Base-by-base conservation (phyloP, 2,113 vertebrate genomes). In the Microcebus lehilahytsara region DNA sequence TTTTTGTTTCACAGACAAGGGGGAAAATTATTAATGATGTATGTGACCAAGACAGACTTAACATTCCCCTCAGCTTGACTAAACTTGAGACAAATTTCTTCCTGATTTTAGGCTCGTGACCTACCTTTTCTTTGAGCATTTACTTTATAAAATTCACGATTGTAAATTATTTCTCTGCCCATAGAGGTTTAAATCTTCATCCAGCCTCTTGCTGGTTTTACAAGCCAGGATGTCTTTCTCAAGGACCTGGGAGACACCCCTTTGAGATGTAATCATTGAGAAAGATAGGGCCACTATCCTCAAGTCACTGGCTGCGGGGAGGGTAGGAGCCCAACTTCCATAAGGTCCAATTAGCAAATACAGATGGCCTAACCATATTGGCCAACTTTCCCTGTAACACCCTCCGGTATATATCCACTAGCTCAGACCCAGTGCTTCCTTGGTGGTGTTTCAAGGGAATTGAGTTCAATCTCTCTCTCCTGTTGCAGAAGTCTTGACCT, bases 331-430 rank as follows among this genome's bases (percentile, higher is more conserved):
- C 92, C 72, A 86, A 91, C 16, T 89, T 83, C 37, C 69, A 67
- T 6, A 80, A 87, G 64, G 75, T 84, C 83, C 87, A 92, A 86
- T 80, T 84, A 96, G 79, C 69, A 93, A 95, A 87, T 42, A 58
- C 93, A 89, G 89, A 92, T 40, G 96, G 40, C 69, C 78, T 83
- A 8, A 92, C 81, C 62, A 89, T 56, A 6, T 12, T 53, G 72
- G 74, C 85, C 97, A 92, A 8, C 16, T 51, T 56, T 14, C 34
- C 77, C 25, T 37, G 10, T 0, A 13, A 34, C 46, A 42, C 42
- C 90, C 69, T 97, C 86, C 16, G 23, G 83, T 91, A 53, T 58
- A 89, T 84, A 96, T 97, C 86, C 90, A 96, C 69, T 69, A 74
- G 56, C 69, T 96, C 62, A 85, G 27, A 20, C 5, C 53, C 23